These are phyloP conservation scores for Cyprinodon brontotheroides DNA, from an alignment of 2,113 vertebrate genomes.

Conservation along the genomic window DNA sequence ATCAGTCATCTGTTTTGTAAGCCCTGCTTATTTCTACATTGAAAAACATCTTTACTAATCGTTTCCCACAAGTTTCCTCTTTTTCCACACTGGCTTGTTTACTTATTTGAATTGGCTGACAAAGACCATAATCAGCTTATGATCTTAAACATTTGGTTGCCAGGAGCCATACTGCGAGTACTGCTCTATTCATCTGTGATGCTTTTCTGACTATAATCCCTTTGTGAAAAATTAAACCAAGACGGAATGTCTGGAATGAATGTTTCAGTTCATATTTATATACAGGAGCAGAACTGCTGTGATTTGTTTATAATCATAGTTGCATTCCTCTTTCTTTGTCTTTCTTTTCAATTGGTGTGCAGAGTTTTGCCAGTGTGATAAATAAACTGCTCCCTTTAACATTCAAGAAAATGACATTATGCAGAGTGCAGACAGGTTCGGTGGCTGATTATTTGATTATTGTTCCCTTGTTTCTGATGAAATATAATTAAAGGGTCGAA, in stretches of 20 bases:
- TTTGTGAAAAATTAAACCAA: constrained; percentile 8
- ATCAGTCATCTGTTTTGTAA: constrained; percentile 12
- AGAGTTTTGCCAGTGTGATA: neutral
- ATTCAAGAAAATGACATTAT: constrained; percentile 4
- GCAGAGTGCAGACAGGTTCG: constrained; percentile 42
- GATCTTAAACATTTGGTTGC: constrained; percentile 56
- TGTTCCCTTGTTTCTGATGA: constrained; percentile 54
- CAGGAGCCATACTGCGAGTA: constrained; percentile 22
- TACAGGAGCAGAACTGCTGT: neutral
- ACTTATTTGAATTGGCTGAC: constrained; percentile 54
- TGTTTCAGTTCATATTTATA: neutral
- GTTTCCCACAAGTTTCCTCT: constrained; percentile 14
- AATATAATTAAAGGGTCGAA: constrained; percentile 74
- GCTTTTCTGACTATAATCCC: constrained; percentile 26
- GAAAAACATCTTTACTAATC: constrained; percentile 24
- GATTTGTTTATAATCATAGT: neutral
- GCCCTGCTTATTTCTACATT: constrained; percentile 5
- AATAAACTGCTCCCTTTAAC: constrained; percentile 4
- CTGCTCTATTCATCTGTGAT: constrained; percentile 16
- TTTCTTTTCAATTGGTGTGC: neutral
- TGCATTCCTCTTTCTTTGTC: neutral
- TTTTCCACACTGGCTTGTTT: constrained; percentile 43
- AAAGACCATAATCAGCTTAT: constrained; percentile 58
- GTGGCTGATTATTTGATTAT: constrained; percentile 58
- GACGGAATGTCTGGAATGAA: neutral